phyloP scores from a whole-genome alignment of 2,797 vertebrate genomes.

The Triplophysa bombifrons region DNA sequence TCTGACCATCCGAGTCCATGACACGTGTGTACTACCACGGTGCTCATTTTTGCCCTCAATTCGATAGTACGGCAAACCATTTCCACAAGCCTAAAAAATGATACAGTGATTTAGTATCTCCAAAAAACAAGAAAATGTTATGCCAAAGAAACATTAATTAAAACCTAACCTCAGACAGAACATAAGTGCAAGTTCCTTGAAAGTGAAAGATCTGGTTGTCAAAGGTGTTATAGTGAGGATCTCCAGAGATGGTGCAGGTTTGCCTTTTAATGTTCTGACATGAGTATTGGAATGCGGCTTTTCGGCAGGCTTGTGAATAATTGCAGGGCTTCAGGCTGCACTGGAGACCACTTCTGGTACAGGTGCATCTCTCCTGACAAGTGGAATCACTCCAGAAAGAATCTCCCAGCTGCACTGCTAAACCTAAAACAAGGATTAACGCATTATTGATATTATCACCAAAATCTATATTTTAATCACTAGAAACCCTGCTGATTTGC shows the following conservation, averaged over 20 bases:
- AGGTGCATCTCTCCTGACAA: slow-evolving; percentile 66
- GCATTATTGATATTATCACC: not conserved
- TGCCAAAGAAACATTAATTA: too few species aligned
- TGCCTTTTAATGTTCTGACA: slow-evolving; percentile 30
- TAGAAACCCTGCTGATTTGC: too few species aligned
- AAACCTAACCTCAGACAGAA: slow-evolving; percentile 64
- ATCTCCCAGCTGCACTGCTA: slow-evolving; percentile 47
- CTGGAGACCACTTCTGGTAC: slow-evolving; percentile 57
- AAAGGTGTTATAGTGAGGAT: slow-evolving; percentile 76
- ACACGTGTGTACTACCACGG: slow-evolving; percentile 59
- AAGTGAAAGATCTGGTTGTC: slow-evolving; percentile 70
- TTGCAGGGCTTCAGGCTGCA: slow-evolving; percentile 63
- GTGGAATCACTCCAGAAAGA: slow-evolving; percentile 68
- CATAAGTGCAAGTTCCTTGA: slow-evolving; percentile 76
- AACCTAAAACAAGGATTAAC: not conserved
- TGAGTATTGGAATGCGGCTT: slow-evolving; percentile 25
- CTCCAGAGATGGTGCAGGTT: slow-evolving; percentile 70
- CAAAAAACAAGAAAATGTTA: not conserved
- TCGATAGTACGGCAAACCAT: slow-evolving; percentile 60
- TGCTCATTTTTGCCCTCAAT: slow-evolving; percentile 74
- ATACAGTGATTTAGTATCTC: not conserved
- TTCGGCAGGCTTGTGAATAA: slow-evolving; percentile 63
- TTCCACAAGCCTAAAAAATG: slow-evolving; percentile 49
- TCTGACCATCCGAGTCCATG: slow-evolving; percentile 70
- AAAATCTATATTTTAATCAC: not conserved